These are phyloP conservation scores for Psophia crepitans DNA, from an alignment of 2,113 vertebrate genomes.

Conservation along the genomic window DNA sequence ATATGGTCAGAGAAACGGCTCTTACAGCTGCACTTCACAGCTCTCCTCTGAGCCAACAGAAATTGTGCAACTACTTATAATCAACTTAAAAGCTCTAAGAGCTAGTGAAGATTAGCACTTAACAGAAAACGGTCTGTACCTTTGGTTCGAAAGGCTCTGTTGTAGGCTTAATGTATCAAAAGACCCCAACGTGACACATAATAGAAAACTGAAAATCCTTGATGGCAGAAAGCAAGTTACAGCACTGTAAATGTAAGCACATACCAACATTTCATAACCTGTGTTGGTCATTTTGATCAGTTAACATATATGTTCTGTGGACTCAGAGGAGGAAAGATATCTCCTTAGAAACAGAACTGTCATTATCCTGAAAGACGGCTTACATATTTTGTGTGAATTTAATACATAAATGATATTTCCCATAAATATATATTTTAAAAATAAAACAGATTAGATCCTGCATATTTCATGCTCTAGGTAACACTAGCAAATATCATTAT, in stretches of 20 bases:
- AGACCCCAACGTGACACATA: fast-evolving
- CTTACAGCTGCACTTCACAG: background rate
- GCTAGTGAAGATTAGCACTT: background rate
- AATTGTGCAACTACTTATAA: background rate
- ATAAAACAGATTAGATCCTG: background rate
- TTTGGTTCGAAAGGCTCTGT: background rate
- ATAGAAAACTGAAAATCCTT: background rate
- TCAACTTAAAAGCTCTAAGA: background rate
- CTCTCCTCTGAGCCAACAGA: background rate
- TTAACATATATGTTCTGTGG: background rate
- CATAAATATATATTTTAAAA: background rate
- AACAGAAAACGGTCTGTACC: background rate
- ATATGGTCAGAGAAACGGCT: background rate
- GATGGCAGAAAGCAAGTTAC: fast-evolving
- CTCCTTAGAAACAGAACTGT: background rate
- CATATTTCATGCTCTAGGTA: background rate
- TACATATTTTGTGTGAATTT: background rate
- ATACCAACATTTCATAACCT: background rate
- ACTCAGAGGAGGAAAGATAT: background rate
- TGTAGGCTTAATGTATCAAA: background rate
- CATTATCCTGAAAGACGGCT: background rate
- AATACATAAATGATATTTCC: background rate
- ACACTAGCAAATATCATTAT: background rate
- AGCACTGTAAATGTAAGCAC: background rate
- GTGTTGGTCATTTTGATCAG: background rate